A percentile compares a stretch with the other conserved stretches of the same genome.
These are phyloP conservation scores for Sebastes oblongus DNA, from an alignment of 2,797 vertebrate species.

Conservation along the genomic window DNA sequence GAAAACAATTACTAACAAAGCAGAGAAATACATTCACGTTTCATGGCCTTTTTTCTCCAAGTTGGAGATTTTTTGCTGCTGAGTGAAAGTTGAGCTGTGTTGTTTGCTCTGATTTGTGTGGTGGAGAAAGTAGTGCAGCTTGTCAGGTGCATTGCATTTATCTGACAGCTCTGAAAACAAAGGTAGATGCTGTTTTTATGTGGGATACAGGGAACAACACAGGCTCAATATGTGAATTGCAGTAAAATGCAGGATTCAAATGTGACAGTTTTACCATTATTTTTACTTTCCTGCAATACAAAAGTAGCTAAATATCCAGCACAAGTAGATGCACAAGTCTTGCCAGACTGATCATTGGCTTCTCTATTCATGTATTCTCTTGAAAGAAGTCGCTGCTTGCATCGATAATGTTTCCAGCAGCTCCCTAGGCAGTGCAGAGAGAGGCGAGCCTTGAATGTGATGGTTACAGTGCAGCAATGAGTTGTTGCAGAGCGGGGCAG, in stretches of 20 bases:
- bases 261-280: not conserved
- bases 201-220: too few relatives aligned
- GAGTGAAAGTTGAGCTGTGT: conserved; percentile 40
- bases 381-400: conserved; percentile 54
- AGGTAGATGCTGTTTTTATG: not conserved
- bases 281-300: not conserved
- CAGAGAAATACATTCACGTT: not conserved
- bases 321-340: not conserved
- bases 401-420: conserved; percentile 51
- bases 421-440: conserved; percentile 41
- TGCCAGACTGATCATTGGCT: conserved; percentile 9
- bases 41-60: not conserved
- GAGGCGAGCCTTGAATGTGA: conserved; percentile 49
- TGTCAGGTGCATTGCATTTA: conserved; percentile 53
- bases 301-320: not conserved
- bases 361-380: conserved; percentile 48
- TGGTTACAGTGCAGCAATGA: conserved; percentile 72
- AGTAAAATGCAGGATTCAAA: not conserved
- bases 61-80: conserved; percentile 8
- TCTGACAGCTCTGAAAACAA: conserved; percentile 29
- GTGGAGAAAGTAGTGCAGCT: conserved; percentile 27
- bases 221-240: not conserved
- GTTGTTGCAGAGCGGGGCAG: conserved; percentile 77
- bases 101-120: conserved; percentile 25
- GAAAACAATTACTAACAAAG: not conserved